phyloP scores from a whole-genome alignment of 2,888 invertebrate species.

The Thera obeliscata region DNA sequence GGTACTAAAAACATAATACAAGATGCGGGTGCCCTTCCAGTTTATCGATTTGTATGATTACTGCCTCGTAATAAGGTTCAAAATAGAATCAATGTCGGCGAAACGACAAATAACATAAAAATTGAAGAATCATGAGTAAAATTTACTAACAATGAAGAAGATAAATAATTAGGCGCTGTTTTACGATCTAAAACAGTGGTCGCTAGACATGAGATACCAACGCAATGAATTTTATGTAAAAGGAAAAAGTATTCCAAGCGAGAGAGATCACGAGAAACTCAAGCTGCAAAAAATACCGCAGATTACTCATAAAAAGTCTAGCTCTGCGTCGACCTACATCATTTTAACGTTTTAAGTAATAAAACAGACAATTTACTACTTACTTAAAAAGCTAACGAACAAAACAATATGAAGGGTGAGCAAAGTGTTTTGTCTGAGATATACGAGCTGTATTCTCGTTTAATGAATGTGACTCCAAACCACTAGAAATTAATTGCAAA shows the following conservation, averaged over 20 bases:
- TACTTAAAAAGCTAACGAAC: constrained; percentile 23
- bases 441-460: background rate
- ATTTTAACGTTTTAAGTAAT: constrained; percentile 46
- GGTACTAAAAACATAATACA: constrained; percentile 43
- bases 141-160: constrained; percentile 35
- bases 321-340: constrained; percentile 46
- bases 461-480: background rate
- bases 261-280: constrained; percentile 26
- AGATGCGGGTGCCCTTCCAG: constrained; percentile 52
- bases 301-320: constrained; percentile 52
- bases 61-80: constrained; percentile 34
- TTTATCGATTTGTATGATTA: constrained; percentile 31
- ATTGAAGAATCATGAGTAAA: constrained; percentile 30
- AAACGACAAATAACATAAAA: constrained; percentile 22
- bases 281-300: constrained; percentile 45
- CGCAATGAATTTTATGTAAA: constrained; percentile 19
- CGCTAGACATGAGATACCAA: constrained; percentile 7
- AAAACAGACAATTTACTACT: constrained; percentile 46
- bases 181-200: constrained; percentile 31
- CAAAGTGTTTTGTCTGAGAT: background rate
- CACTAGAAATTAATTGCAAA: background rate
- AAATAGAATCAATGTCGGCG: constrained; percentile 29
- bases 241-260: constrained; percentile 20
- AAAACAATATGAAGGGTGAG: constrained; percentile 16
- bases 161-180: constrained; percentile 39